Percentiles rank a stretch among this genome's conserved stretches.
Conservation (phyloP, 2,888 invertebrate genomes). For the Rhagonycha fulva region DNA sequence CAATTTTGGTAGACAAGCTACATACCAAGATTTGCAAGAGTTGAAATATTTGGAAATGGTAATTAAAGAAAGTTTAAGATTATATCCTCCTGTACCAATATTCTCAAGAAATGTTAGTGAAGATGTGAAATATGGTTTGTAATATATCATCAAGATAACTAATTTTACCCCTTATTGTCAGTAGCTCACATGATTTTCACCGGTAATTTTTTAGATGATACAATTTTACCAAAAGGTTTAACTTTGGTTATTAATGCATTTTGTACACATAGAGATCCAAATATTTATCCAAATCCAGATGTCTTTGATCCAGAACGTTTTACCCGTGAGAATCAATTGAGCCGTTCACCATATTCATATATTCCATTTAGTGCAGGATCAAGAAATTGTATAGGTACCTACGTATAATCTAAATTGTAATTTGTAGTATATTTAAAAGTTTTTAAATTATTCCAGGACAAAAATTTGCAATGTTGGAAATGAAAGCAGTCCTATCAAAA, state of each 20-base stretch:
- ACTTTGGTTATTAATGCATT: constrained; percentile 54
- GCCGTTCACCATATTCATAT: constrained; percentile 59
- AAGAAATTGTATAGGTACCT: constrained; percentile 65
- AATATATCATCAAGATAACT: not conserved
- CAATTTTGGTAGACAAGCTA: constrained; percentile 29
- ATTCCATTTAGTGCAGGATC: constrained; percentile 68
- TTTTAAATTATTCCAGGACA: constrained; percentile 44
- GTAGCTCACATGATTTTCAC: not conserved
- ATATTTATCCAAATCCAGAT: constrained; percentile 60
- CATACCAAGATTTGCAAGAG: constrained; percentile 52
- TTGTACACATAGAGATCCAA: constrained; percentile 57
- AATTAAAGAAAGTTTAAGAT: constrained; percentile 57
- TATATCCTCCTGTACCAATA: constrained; percentile 59
- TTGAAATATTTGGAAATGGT: constrained; percentile 60
- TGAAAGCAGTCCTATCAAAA: constrained; percentile 59
- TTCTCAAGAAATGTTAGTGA: constrained; percentile 39
- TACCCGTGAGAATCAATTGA: constrained; percentile 45
- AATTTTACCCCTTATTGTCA: not conserved
- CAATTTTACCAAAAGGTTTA: constrained; percentile 49
- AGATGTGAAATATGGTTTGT: constrained; percentile 1
- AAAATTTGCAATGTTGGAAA: constrained; percentile 58
- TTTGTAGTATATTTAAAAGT: not conserved
- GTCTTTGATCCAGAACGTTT: constrained; percentile 62
- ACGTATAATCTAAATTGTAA: not conserved
- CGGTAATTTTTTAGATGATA: constrained; percentile 11